phyloP scores from a whole-genome alignment of 1,140 invertebrate genomes.

The Drosophila parabipectinata region DNA sequence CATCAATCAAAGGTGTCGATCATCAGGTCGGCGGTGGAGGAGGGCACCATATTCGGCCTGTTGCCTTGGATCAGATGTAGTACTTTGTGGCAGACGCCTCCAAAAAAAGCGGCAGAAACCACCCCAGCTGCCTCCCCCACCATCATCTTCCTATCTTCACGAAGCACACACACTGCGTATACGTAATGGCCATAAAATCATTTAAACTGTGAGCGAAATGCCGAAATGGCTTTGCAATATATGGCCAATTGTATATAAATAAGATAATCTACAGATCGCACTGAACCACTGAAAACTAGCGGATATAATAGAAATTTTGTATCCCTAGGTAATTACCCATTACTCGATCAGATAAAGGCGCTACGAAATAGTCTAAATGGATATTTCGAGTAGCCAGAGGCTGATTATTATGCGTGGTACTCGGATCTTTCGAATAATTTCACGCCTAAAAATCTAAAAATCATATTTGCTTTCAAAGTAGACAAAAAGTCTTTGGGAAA shows the following conservation, averaged over 20 bases:
- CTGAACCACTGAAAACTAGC: constrained; percentile 5
- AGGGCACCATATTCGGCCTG: neutral
- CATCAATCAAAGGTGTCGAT: constrained; percentile 78
- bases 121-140: neutral
- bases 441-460: no score
- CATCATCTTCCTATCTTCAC: no score
- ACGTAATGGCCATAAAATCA: constrained; percentile 52
- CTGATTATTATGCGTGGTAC: neutral
- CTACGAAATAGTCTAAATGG: neutral
- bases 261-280: constrained; percentile 32
- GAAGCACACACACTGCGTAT: constrained; percentile 56
- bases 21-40: constrained; percentile 17
- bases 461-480: no score
- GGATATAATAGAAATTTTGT: neutral
- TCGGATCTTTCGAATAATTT: neutral
- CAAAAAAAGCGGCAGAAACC: constrained; percentile 10
- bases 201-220: constrained; percentile 49
- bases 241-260: constrained; percentile 37
- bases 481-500: neutral
- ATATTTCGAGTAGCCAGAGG: neutral
- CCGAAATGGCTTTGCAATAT: constrained; percentile 40
- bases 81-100: constrained; percentile 24
- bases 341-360: no score
- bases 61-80: constrained; percentile 32
- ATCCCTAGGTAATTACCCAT: neutral